A percentile compares a stretch with the other conserved stretches of the same genome.
Conservation (phyloP, 2,113 vertebrate genomes). For the Chaetura pelagica region DNA sequence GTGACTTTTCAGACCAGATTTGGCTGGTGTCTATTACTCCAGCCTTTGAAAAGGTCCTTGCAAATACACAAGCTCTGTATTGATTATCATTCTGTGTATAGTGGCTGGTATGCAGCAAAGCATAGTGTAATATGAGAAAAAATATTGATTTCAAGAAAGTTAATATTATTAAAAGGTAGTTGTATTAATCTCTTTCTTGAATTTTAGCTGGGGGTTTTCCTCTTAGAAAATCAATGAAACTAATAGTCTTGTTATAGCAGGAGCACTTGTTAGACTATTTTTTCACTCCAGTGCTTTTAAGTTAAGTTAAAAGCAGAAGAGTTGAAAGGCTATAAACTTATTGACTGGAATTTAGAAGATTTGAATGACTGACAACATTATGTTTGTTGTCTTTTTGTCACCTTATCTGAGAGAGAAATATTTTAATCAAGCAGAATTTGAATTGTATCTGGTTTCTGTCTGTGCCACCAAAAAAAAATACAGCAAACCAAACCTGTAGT, state of each 20-base stretch:
- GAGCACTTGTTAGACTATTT: slow-evolving; percentile 60
- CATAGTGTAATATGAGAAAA: slow-evolving; percentile 71
- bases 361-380: neutral
- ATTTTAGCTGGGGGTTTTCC: slow-evolving; percentile 64
- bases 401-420: neutral
- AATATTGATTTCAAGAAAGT: slow-evolving; percentile 79
- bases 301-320: slow-evolving; percentile 56
- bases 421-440: neutral
- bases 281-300: slow-evolving; percentile 48
- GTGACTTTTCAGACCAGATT: slow-evolving; percentile 16
- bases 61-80: slow-evolving; percentile 62
- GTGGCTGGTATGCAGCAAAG: slow-evolving; percentile 68
- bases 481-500: fast-evolving
- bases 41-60: slow-evolving; percentile 42
- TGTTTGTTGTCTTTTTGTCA: neutral
- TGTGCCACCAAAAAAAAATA: neutral
- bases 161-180: slow-evolving; percentile 84
- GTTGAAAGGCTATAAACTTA: slow-evolving; percentile 20
- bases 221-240: slow-evolving; percentile 79
- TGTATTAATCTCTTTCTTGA: slow-evolving; percentile 80
- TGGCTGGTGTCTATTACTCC: neutral
- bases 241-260: slow-evolving; percentile 68
- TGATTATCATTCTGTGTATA: slow-evolving; percentile 56
- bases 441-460: neutral
- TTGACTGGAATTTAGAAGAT: neutral